Evolutionary conservation across 2,888 invertebrate species (phyloP), one percentile per base, ranked within the genome.

Genomic region (Smittia aterrima): DNA sequence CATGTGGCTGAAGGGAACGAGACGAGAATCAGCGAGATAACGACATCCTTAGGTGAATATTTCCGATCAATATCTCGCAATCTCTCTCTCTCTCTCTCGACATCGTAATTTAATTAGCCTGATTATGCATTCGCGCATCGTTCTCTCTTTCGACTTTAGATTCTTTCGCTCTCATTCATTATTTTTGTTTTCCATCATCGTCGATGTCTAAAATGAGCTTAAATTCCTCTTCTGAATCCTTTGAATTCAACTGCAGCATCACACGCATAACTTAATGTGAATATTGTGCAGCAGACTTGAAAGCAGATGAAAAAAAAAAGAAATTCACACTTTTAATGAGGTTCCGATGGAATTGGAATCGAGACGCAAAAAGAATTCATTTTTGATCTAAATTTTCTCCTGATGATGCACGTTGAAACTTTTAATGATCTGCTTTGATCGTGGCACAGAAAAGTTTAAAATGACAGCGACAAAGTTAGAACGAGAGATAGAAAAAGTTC

Each of bases 391-490:
- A 70, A 70, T 53, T 53, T 68, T 70, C 70, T 70, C 53, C 70
- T 70, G 53, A 70, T 27, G 70, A 70, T 70, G 70, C 54, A 70
- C 70, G 27, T 70, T 70, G 24, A 41, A 16, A 32, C 41, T 70
- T 70, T 53, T 70, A 70, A 70, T 70, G 70, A 70, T 70, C 70
- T 70, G 47, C 41, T 70, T 70, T 70, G 70, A 70, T 70, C 70
- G 25, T 27, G 64, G 16, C 13, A 64, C 4, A 25, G 1, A 38
- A 20, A 70, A 53, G 53, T 70, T 54, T 2, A 13, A 54, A 70
- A 27, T 70, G 70, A 41, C 68, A 70, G 54, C 27, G 70, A 27
- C 4, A 70, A n/a, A 25, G 25, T 24, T 24, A 25, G 62, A 64
- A 64, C 9, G 62, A 25, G 62, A 25, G 24, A 54, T 11, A 22